A percentile compares a stretch with the other conserved stretches of the same genome.
Evolutionary conservation across 2,797 vertebrate genomes (phyloP).

Genomic region (Huso huso): DNA sequence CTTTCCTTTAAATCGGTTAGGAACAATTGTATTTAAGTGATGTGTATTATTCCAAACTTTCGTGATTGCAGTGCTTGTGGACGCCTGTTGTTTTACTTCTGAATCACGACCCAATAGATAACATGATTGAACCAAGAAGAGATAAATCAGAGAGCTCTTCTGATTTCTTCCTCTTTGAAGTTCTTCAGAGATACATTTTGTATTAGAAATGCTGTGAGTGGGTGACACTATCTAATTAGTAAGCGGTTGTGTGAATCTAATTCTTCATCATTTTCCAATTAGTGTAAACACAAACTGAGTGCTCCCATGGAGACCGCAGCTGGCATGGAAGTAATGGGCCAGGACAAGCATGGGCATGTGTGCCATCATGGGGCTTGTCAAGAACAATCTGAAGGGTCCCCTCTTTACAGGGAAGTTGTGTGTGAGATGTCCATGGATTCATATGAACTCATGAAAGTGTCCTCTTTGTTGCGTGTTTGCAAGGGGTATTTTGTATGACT

Average conservation of each 20-base stretch:
- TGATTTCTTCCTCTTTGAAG: conserved; percentile 28
- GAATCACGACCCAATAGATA: conserved; percentile 56
- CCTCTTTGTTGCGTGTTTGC: too few relatives aligned
- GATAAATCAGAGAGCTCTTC: conserved; percentile 36
- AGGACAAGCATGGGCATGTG: not conserved
- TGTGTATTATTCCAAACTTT: conserved; percentile 52
- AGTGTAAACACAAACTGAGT: conserved; percentile 46
- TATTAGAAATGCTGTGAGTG: conserved; percentile 50
- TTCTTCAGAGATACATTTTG: conserved; percentile 44
- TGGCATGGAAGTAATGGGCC: not conserved
- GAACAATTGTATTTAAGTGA: conserved; percentile 6
- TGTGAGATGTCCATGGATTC: too few relatives aligned
- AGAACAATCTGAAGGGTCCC: too few relatives aligned
- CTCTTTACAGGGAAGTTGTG: too few relatives aligned
- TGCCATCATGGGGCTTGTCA: too few relatives aligned
- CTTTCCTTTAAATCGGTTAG: too few relatives aligned
- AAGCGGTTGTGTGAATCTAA: conserved; percentile 47
- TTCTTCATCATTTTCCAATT: conserved; percentile 57
- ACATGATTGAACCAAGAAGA: conserved; percentile 42
- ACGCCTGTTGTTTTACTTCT: conserved; percentile 48
- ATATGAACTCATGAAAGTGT: too few relatives aligned
- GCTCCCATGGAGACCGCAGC: conserved; percentile 32
- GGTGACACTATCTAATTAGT: conserved; percentile 54
- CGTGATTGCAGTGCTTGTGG: conserved; percentile 46
- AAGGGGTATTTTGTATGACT: too few relatives aligned